Evolutionary conservation across 2,888 invertebrate genomes (phyloP), one percentile per base, ranked within the genome.

Genomic region (Strigamia maritima): DNA sequence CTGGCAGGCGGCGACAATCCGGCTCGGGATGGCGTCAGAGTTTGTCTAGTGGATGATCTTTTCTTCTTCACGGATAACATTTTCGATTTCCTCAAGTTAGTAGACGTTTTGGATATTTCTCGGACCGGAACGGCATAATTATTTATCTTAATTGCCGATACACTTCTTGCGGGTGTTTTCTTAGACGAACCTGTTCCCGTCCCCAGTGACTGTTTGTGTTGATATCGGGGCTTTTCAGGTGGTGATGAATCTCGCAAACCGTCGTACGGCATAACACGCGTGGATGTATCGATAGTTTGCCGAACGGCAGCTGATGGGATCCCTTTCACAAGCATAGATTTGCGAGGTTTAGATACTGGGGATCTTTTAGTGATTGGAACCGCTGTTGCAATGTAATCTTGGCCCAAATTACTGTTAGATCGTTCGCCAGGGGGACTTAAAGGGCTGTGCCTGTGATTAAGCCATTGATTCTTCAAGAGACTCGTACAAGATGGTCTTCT

Each of bases 381-480:
- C 16, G 28, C 0, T 2, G 26, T 14, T 4, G 28, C 70, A 1
- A 4, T 3, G 70, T 26, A 70, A 0, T 70, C 70, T 8, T 26
- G 70, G 7, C 70, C 24, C n/a, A 70, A 26, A 28, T 70, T 28
- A n/a, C 70, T 70, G 2, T 14, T 28, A 14, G 70, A 70, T n/a
- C 16, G 26, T 4, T 70, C 70, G 10, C 28, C 26, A 14, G 70
- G 4, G 12, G 70, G 70, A 14, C n/a, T 26, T 14, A 8, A 0
- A 14, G 70, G 70, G 28, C 70, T 70, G 70, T 70, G 70, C n/a
- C 28, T 70, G 24, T 70, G 77, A 16, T n/a, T 49, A 3, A 79
- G 54, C 79, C 79, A 79, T 16, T 31, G 44, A 22, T 75, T 38
- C n/a, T 54, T 49, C 12, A 79, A 40, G n/a, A 74, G 74, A 38